Base-by-base conservation (phyloP, 2,797 vertebrate species). In the Lagodon rhomboides region DNA sequence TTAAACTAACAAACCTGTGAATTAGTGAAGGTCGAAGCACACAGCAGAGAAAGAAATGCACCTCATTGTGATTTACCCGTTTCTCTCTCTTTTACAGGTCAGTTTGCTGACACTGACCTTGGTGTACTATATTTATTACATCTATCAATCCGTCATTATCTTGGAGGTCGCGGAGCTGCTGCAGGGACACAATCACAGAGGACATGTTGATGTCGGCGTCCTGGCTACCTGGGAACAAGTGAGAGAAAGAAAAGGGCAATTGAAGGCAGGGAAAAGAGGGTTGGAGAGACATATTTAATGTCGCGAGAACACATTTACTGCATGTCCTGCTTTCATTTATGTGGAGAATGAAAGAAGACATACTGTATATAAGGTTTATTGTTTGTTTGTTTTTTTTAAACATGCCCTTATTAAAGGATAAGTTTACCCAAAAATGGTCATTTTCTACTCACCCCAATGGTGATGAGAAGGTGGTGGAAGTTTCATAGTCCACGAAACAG, bases 221-320 rank as follows among this genome's bases (percentile, higher is more conserved):
- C 83, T 95, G 50, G 90, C 93, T 1, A 67, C 69, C 3, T 93
- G 89, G 87, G 94, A 94, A 79, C 94, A 96, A 95, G 96, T 97
- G 91, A 75, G 82, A 78, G 17, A 63, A 58, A 23, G 34, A 65
- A 15, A 12, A 7, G 47, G 15, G 25, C 2, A 23, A 23, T 44
- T 20, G 1, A 73, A 59, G 15, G 17, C 41, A 13, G 23, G 20
- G 23, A 20, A 43, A 46, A 1, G n/a, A 17, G 22, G 22, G 34
- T 3, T 34, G 10, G 9, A 49, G n/a, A 54, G 41, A 20, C n/a
- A 27, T 70, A 69, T 56, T 70, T 56, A 22, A 30, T 75, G 61
- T 77, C 53, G 41, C 66, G 17, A 43, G 41, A 50, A 65, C 1
- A 17, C 7, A 4, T n/a, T 55, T n/a, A 30, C 38, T 54, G 2